A percentile compares a stretch with the other conserved stretches of the same genome.
These are phyloP conservation scores for Grallaria varia DNA, from an alignment of 2,113 vertebrate genomes.

Conservation along the genomic window DNA sequence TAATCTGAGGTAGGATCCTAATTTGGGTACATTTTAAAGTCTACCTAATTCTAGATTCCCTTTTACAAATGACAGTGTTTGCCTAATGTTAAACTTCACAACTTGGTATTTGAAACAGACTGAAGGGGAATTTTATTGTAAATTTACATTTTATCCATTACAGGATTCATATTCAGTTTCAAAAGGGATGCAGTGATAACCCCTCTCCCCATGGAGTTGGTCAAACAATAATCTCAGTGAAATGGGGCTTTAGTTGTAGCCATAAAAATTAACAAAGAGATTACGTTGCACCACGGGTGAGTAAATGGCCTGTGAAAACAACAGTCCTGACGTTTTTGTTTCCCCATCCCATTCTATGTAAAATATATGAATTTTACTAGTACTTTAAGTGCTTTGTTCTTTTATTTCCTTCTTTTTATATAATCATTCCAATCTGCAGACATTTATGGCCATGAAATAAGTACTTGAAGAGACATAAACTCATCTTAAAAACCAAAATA, in stretches of 20 bases:
- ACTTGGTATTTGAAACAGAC: not conserved
- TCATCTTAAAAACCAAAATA: not conserved
- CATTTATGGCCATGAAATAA: not conserved
- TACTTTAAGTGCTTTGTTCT: not conserved
- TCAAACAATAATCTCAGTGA: conserved; percentile 16
- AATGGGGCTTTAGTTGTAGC: conserved; percentile 29
- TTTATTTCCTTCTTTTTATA: not conserved
- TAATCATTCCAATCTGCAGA: not conserved
- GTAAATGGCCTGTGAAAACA: conserved; percentile 3
- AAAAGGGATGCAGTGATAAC: conserved; percentile 4
- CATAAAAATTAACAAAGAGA: conserved; percentile 28
- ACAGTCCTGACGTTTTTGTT: not conserved
- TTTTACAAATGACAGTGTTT: not conserved
- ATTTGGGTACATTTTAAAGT: not conserved
- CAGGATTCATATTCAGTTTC: not conserved
- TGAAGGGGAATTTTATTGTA: not conserved
- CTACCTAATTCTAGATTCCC: not conserved
- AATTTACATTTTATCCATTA: conserved; percentile 6
- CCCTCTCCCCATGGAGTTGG: not conserved
- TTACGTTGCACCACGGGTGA: not conserved
- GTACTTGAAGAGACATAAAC: not conserved
- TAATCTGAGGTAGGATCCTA: not conserved
- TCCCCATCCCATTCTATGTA: not conserved
- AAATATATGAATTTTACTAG: not conserved
- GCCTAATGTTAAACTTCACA: not conserved